Evolutionary conservation across 2,888 invertebrate genomes (phyloP).

Genomic region (Lomographa bimaculata): DNA sequence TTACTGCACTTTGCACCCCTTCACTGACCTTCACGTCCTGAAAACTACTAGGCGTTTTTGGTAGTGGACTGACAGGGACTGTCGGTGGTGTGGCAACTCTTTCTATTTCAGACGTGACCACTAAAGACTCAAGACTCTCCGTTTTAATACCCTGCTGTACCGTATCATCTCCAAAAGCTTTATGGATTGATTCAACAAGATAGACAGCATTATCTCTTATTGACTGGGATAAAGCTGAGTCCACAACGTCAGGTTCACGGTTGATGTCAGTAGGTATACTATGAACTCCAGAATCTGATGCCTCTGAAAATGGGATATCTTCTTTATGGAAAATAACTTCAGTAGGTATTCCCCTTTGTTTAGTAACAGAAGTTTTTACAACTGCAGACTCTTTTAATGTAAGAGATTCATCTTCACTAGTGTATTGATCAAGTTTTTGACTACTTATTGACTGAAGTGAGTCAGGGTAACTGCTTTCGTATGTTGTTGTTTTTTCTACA

Average conservation of each 20-base stretch:
- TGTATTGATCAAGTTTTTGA: conserved; percentile 28
- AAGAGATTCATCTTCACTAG: conserved; percentile 35
- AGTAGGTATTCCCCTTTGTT: conserved; percentile 25
- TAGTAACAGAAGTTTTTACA: conserved; percentile 21
- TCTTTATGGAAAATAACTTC: conserved; percentile 46
- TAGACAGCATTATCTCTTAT: conserved; percentile 50
- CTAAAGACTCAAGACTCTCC: conserved; percentile 56
- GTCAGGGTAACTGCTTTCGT: conserved; percentile 34
- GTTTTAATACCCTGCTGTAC: conserved; percentile 75
- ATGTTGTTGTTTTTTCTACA: conserved; percentile 20
- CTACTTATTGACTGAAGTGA: conserved; percentile 41
- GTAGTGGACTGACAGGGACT: conserved; percentile 86
- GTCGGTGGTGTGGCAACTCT: conserved; percentile 86
- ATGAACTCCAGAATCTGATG: conserved; percentile 58
- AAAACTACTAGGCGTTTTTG: conserved; percentile 62
- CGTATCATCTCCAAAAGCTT: conserved; percentile 63
- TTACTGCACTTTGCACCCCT: conserved; percentile 68
- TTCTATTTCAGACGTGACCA: conserved; percentile 45
- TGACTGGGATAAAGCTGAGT: conserved; percentile 30
- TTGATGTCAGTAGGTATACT: conserved; percentile 54
- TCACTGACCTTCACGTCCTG: conserved; percentile 68
- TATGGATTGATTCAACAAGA: conserved; percentile 65
- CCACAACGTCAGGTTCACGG: conserved; percentile 26
- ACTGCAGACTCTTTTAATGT: conserved; percentile 41
- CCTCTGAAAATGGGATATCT: conserved; percentile 50